Percentiles rank a stretch among this genome's conserved stretches.
Evolutionary conservation across 2,113 vertebrate genomes (phyloP).

Genomic region (Thamnaconus septentrionalis): DNA sequence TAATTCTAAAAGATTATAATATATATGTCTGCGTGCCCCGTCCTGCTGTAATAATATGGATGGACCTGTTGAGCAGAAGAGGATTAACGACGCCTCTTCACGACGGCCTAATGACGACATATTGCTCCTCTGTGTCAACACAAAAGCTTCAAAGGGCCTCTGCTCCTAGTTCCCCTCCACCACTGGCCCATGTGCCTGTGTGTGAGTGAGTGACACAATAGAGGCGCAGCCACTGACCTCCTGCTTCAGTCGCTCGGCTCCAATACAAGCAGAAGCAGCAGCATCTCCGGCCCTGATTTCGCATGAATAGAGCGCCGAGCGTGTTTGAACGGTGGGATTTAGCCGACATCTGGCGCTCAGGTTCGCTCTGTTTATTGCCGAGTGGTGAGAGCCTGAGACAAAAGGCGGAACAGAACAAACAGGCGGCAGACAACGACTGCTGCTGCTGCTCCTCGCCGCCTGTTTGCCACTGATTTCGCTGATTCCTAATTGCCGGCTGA

Average conservation of each 20-base stretch:
- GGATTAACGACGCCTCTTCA: conserved; percentile 50
- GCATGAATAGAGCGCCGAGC: conserved; percentile 57
- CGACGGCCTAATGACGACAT: conserved; percentile 45
- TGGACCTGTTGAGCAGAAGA: conserved; percentile 14
- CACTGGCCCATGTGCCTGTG: neutral
- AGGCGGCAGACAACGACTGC: conserved; percentile 29
- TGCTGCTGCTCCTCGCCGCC: conserved; percentile 8
- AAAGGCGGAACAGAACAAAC: conserved; percentile 71
- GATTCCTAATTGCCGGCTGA: conserved; percentile 69
- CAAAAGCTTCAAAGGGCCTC: conserved; percentile 52
- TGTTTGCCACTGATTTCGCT: conserved; percentile 64
- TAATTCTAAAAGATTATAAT: too few relatives aligned
- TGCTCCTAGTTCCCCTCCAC: conserved; percentile 11
- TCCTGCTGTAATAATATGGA: conserved; percentile 34
- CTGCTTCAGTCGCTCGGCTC: conserved; percentile 36
- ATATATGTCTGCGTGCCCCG: neutral
- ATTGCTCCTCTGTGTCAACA: conserved; percentile 53
- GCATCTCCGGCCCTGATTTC: conserved; percentile 75
- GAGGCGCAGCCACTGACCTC: conserved; percentile 65
- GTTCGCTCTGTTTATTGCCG: conserved; percentile 78
- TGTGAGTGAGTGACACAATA: conserved; percentile 45
- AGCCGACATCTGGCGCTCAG: conserved; percentile 68
- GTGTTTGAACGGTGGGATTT: conserved; percentile 82
- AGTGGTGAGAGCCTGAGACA: conserved; percentile 85
- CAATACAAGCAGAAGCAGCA: conserved; percentile 8